These are phyloP conservation scores for Mya arenaria DNA, from an alignment of 1,140 invertebrate genomes.

Conservation along the genomic window DNA sequence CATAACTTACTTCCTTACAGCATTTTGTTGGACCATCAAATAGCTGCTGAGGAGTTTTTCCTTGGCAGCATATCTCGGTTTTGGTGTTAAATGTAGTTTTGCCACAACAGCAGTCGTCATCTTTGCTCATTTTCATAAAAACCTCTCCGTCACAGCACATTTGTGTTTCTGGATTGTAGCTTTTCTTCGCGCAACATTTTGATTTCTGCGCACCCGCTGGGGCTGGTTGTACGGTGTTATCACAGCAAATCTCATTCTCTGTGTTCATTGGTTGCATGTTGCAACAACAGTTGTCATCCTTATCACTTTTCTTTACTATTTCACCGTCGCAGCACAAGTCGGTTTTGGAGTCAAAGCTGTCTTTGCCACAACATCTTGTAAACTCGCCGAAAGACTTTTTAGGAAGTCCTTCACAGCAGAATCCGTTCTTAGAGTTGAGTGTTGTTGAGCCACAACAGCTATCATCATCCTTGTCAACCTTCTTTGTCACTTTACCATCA, in stretches of 20 bases:
- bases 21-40: constrained; percentile 36
- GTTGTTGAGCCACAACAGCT: constrained; percentile 45
- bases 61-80: constrained; percentile 43
- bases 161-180: constrained; percentile 42
- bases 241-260: constrained; percentile 42
- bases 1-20: constrained; percentile 27
- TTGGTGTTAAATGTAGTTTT: constrained; percentile 42
- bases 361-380: constrained; percentile 48
- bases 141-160: constrained; percentile 41
- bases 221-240: constrained; percentile 36
- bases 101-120: constrained; percentile 51
- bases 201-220: constrained; percentile 39
- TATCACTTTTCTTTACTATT: constrained; percentile 39
- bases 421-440: constrained; percentile 12
- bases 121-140: constrained; percentile 35
- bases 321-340: constrained; percentile 39
- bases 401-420: constrained; percentile 36
- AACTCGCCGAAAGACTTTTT: constrained; percentile 16
- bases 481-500: constrained; percentile 15
- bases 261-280: constrained; percentile 35
- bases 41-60: constrained; percentile 37
- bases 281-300: constrained; percentile 47
- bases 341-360: constrained; percentile 38
- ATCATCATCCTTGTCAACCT: constrained; percentile 43
- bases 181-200: constrained; percentile 43